Conservation (phyloP, 2,888 invertebrate species). For the Sesia apiformis region DNA sequence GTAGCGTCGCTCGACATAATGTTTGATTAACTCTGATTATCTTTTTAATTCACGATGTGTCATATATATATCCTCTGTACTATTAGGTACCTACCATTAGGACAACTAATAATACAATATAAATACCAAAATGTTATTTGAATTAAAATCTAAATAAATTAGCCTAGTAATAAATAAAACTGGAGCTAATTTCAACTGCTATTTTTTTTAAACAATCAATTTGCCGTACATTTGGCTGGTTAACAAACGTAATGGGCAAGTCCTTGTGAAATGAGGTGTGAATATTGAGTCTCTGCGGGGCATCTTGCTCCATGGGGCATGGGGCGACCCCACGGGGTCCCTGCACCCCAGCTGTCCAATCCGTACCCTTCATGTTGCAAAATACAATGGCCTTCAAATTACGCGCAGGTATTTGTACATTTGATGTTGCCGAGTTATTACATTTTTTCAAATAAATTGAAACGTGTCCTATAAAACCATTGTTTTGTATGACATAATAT, state of each 20-base stretch:
- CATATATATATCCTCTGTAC: too few species aligned
- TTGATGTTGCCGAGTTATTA: conserved; percentile 28
- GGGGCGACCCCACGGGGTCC: conserved; percentile 25
- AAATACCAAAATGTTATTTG: too few species aligned
- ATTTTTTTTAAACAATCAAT: conserved; percentile 29
- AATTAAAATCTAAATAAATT: neutral
- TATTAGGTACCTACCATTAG: too few species aligned
- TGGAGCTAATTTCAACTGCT: neutral
- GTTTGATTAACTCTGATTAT: too few species aligned
- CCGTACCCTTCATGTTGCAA: conserved; percentile 34
- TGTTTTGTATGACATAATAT: too few species aligned
- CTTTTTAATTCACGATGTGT: too few species aligned
- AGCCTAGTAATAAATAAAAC: neutral
- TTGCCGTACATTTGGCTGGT: conserved; percentile 34
- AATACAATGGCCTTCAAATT: conserved; percentile 49
- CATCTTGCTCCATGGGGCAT: conserved; percentile 33
- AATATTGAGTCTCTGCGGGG: conserved; percentile 67
- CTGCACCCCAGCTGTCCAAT: conserved; percentile 32
- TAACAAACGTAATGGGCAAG: conserved; percentile 56
- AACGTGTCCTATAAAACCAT: conserved; percentile 22
- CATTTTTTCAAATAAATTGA: conserved; percentile 24
- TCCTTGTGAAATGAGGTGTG: conserved; percentile 71
- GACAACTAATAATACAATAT: too few species aligned
- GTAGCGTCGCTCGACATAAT: too few species aligned
- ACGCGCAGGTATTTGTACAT: conserved; percentile 43